phyloP scores from a whole-genome alignment of 2,113 vertebrate species.

The Poeciliopsis retropinna region DNA sequence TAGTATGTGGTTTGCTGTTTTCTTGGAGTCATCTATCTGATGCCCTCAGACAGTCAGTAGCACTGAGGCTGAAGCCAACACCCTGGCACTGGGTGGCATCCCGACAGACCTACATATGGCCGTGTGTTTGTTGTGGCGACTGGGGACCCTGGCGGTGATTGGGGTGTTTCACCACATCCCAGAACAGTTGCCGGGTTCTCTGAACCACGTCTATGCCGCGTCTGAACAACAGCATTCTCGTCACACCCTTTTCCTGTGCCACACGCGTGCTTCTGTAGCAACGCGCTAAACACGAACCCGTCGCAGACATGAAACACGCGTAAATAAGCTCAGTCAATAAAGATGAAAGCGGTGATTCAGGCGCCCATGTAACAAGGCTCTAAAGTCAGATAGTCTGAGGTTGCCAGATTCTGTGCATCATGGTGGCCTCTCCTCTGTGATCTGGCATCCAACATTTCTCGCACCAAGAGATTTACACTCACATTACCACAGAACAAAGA shows the following conservation, averaged over 20 bases:
- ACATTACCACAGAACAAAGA: conserved; percentile 45
- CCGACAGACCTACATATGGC: conserved; percentile 64
- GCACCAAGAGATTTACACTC: conserved; percentile 53
- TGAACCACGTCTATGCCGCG: conserved; percentile 48
- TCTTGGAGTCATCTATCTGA: conserved; percentile 23
- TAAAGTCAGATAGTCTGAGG: conserved; percentile 22
- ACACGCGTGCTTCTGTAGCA: conserved; percentile 55
- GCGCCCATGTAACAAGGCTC: conserved; percentile 33
- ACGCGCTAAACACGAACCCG: conserved; percentile 43
- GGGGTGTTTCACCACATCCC: conserved; percentile 70
- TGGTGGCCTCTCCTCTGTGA: conserved; percentile 43
- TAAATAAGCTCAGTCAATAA: conserved; percentile 44
- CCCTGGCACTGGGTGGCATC: conserved; percentile 68
- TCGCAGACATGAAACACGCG: conserved; percentile 41
- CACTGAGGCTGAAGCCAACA: conserved; percentile 50
- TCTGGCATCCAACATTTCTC: conserved; percentile 43
- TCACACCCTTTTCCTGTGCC: conserved; percentile 62
- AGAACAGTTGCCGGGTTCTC: conserved; percentile 53
- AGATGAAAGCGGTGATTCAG: conserved; percentile 38
- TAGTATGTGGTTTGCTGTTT: conserved; percentile 47
- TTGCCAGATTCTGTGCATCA: conserved; percentile 39
- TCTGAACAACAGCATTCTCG: conserved; percentile 58
- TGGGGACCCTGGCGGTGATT: conserved; percentile 48
- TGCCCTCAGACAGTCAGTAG: conserved; percentile 56
- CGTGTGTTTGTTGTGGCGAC: conserved; percentile 70